These are phyloP conservation scores for Nycticorax nycticorax DNA, from an alignment of 2,113 vertebrate genomes.

Conservation along the genomic window DNA sequence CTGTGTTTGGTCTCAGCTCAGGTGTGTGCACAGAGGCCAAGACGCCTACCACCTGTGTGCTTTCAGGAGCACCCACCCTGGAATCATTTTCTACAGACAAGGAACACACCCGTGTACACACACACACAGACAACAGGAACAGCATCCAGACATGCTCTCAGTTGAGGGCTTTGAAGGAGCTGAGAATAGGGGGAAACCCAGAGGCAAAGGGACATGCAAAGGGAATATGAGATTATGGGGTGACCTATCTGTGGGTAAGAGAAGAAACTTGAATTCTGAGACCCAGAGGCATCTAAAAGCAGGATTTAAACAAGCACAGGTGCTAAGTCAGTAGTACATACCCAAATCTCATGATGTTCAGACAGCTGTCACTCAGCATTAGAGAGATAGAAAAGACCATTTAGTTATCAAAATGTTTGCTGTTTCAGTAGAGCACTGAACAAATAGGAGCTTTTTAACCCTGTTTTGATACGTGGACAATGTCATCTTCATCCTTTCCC, in stretches of 20 bases:
- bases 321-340: background rate
- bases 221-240: background rate
- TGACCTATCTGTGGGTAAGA: background rate
- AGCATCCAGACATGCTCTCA: background rate
- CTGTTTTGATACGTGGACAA: background rate
- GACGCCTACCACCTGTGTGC: background rate
- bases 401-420: background rate
- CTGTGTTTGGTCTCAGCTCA: background rate
- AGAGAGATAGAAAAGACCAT: background rate
- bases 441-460: background rate
- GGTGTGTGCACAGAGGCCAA: fast-evolving
- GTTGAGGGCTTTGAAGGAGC: background rate
- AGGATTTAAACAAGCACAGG: background rate
- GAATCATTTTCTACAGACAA: background rate
- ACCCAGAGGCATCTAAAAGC: background rate
- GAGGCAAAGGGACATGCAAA: background rate
- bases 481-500: background rate
- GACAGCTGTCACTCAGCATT: background rate
- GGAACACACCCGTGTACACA: background rate
- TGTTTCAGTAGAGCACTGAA: background rate
- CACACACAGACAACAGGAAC: background rate
- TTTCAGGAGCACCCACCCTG: background rate
- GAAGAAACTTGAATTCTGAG: background rate
- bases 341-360: background rate
- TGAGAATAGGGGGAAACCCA: background rate